phyloP scores from a whole-genome alignment of 30 jellyfish, hydroid and myxozoan genomes.

The Hydractinia symbiolongicarpus region DNA sequence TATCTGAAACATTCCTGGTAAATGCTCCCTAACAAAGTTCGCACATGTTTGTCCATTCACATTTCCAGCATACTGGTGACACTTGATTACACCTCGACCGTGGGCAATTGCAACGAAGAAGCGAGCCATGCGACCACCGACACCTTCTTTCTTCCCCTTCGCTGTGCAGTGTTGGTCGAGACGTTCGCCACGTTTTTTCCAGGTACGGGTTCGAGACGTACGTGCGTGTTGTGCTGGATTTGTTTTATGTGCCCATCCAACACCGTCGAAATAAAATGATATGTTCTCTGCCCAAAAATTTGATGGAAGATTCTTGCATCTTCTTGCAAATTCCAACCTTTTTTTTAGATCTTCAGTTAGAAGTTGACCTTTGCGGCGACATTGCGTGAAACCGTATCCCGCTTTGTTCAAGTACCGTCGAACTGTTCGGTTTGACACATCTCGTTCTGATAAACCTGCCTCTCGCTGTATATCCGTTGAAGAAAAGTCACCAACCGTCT shows the following conservation, averaged over 20 bases:
- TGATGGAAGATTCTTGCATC: slow-evolving; percentile 24
- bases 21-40: slow-evolving; percentile 37
- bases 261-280: slow-evolving; percentile 36
- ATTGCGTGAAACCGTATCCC: too few relatives aligned
- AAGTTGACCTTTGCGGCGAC: slow-evolving; percentile 22
- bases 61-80: slow-evolving; percentile 1
- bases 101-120: slow-evolving; percentile 35
- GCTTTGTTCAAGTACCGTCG: too few relatives aligned
- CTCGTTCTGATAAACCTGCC: too few relatives aligned
- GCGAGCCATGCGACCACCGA: slow-evolving; percentile 34
- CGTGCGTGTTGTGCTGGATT: slow-evolving; percentile 22
- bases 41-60: slow-evolving; percentile 18
- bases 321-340: slow-evolving; percentile 19
- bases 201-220: slow-evolving; percentile 27
- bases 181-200: slow-evolving; percentile 27
- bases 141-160: slow-evolving; percentile 27
- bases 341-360: slow-evolving; percentile 25
- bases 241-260: slow-evolving; percentile 35
- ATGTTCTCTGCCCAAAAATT: slow-evolving; percentile 32
- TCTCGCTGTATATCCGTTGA: too few relatives aligned
- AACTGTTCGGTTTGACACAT: too few relatives aligned
- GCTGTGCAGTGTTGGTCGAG: slow-evolving; percentile 35
- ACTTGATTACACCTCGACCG: slow-evolving; percentile 34
- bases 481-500: too few relatives aligned
- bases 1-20: slow-evolving; percentile 13